Percentiles rank a stretch among this genome's conserved stretches.
Conservation (phyloP, 64 coral and sea anemone species). For the Montipora sp. region DNA sequence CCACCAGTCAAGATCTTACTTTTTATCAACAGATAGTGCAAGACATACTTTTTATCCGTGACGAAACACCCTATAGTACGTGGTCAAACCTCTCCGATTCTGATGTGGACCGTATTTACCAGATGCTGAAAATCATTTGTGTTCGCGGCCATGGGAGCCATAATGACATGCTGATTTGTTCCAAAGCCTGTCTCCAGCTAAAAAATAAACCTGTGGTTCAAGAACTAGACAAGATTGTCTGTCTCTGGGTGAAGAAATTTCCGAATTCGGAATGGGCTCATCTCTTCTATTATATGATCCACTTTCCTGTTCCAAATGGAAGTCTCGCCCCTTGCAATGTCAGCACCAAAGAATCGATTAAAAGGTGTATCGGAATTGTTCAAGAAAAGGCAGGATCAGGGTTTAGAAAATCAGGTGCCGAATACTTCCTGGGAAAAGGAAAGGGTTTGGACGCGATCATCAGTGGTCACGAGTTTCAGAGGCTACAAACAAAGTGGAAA, state of each 20-base stretch:
- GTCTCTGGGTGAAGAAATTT: background rate
- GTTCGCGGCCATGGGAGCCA: background rate
- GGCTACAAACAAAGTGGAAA: constrained; percentile 11
- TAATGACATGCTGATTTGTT: constrained; percentile 42
- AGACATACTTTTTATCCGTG: constrained; percentile 40
- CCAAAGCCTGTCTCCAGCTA: constrained; percentile 33
- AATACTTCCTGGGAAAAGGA: constrained; percentile 73
- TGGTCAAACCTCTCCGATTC: background rate
- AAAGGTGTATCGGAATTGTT: background rate
- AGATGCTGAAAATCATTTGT: constrained; percentile 16
- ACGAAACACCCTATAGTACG: constrained; percentile 60
- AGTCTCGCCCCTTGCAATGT: background rate
- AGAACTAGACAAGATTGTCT: background rate
- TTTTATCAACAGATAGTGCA: constrained; percentile 36
- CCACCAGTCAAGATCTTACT: background rate
- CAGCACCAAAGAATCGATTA: constrained; percentile 11
- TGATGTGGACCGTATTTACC: background rate
- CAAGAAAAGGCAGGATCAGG: background rate
- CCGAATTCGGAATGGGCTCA: constrained; percentile 58
- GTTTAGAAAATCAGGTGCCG: constrained; percentile 55
- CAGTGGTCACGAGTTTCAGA: constrained; percentile 16
- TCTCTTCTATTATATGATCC: constrained; percentile 74
- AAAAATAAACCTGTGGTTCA: background rate
- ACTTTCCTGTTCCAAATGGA: constrained; percentile 67
- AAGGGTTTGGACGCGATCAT: constrained; percentile 56